Base-by-base conservation (phyloP, 2,113 vertebrate species). In the Gymnogyps californianus region DNA sequence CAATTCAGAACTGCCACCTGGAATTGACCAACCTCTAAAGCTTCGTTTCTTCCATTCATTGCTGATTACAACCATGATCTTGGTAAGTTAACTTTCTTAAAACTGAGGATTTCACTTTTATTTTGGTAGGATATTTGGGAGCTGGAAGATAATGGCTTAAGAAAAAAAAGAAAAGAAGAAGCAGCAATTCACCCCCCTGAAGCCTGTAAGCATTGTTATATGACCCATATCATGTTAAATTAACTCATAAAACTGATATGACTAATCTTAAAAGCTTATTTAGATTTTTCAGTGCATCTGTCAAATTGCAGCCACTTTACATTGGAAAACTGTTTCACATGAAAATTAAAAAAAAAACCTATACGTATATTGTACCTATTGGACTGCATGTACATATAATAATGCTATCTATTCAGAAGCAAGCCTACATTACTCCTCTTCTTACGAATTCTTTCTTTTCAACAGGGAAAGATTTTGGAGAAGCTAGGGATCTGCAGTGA, bases 391-490 rank as follows among this genome's bases (percentile, higher is more conserved):
- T 54, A 40, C 24, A 29, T 4, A 21, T 4, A 76, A 42, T 26
- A 67, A 57, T 32, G 34, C 17, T 28, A 12, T 36, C 55, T 81
- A 32, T 36, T 87, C 38, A n/a, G 67, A 49, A 69, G 58, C 59
- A 89, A 89, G 64, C 36, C 84, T 83, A 59, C 29, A 14, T 72
- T 32, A 76, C 32, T 88, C 38, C 38, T 47, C 47, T 84, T 77
- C 54, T 86, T 87, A 80, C 7, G 8, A 92, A 70, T 85, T 88
- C n/a, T 82, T 87, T 42, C 67, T 46, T 70, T 92, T 71, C 72
- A 70, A 92, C 89, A 99, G 99, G 98, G 98, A 32, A 96, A 92
- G 44, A 94, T 99, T 85, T 89, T 98, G 31, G 95, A 98, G 83
- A 98, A 97, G 46, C 87, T 99, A 81, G 90, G 98, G 25, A 89